Evolutionary conservation across 2,797 vertebrate genomes (phyloP), one percentile per base, ranked within the genome.

Genomic region (Coregonus suidteri): DNA sequence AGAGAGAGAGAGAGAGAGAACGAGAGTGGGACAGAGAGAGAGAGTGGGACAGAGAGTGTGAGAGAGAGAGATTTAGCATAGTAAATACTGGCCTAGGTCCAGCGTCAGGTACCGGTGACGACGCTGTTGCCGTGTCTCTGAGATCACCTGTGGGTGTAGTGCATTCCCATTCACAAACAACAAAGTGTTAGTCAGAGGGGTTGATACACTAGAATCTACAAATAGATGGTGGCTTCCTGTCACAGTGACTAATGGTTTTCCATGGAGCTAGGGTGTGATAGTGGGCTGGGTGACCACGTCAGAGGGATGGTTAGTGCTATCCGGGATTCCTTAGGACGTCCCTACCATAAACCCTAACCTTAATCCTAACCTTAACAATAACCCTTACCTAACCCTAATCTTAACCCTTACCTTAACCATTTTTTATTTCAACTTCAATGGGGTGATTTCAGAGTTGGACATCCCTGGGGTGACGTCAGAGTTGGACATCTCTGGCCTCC

Each of bases 161-260:
- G 64, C 31, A 64, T 25, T 64, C 59, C 59, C 20, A 52, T n/a
- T 76, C 73, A 64, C 77, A 85, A 88, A 84, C 81, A 18, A 30
- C 65, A 30, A 52, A 16, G 66, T 3, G 41, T 77, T 72, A 90
- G 75, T 90, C 88, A 87, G 83, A 71, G 47, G 11, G 51, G 78
- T 65, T 75, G 30, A 73, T n/a, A 2, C 67, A 16, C 70, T 30
- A 47, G 41, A 47, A 47, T 47, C 9, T 47, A 35, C 30, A 62
- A 15, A 66, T 20, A 53, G 41, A 47, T 47, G 11, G n/a, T 73
- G 34, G 62, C 35, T 53, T 83, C 72, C 79, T 83, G 31, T 85
- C 82, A 37, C 30, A n/a, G 30, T 71, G 67, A 15, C 20, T 64
- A 73, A 76, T 67, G 1, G 6, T 59, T 25, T 52, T 47, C 56